Evolutionary conservation across 2,888 invertebrate species (phyloP).

Genomic region (Cephus spinipes): DNA sequence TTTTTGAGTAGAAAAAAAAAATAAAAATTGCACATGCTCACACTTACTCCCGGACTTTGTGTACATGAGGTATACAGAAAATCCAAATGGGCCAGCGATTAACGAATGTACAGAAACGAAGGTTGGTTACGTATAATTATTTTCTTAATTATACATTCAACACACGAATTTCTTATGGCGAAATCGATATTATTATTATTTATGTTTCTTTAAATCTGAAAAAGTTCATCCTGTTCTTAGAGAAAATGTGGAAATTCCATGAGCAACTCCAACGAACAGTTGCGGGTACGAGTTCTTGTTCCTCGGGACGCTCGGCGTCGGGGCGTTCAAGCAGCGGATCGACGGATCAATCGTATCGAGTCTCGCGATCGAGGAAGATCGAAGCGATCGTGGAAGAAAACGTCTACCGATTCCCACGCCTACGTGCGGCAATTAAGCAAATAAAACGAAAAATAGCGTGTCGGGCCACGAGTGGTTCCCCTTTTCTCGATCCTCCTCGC

Average conservation of each 20-base stretch:
- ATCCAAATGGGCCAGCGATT: no score
- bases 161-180: no score
- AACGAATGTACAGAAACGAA: background rate
- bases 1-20: no score
- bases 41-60: background rate
- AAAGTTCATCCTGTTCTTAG: no score
- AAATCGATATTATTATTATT: no score
- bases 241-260: background rate
- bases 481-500: constrained; percentile 2
- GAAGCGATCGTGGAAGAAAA: constrained; percentile 6
- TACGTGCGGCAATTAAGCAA: constrained; percentile 12
- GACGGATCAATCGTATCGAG: background rate
- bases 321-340: background rate
- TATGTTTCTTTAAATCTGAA: no score
- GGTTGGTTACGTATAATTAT: background rate
- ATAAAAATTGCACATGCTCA: background rate
- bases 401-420: constrained; percentile 11
- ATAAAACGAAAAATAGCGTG: constrained; percentile 7
- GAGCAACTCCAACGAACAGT: background rate
- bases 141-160: no score
- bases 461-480: constrained; percentile 2
- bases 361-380: constrained; percentile 1
- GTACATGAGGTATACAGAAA: background rate
- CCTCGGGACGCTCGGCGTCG: background rate
- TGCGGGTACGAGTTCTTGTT: background rate